Conservation (phyloP, 1,140 invertebrate species). For the Calliopsis andreniformis region DNA sequence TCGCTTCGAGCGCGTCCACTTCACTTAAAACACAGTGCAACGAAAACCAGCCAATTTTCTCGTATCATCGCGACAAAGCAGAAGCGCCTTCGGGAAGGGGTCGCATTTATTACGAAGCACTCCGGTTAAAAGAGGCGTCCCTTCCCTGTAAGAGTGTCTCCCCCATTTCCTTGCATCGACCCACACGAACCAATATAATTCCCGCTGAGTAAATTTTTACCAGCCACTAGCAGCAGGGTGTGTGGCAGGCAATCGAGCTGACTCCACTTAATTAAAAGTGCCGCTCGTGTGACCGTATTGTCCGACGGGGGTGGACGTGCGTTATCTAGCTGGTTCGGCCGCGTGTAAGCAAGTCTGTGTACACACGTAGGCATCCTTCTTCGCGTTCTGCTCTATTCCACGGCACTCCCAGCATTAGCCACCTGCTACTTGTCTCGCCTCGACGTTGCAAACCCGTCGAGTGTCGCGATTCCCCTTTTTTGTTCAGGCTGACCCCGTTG, state of each 20-base stretch:
- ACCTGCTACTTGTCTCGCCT: constrained; percentile 71
- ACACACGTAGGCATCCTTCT: constrained; percentile 54
- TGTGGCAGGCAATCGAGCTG: constrained; percentile 56
- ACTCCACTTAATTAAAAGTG: constrained; percentile 75
- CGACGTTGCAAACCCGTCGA: constrained; percentile 26
- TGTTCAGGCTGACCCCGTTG: constrained; percentile 40
- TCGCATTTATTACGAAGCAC: constrained; percentile 23
- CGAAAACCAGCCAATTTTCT: not conserved
- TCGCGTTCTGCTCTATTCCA: not conserved
- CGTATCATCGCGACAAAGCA: constrained; percentile 15
- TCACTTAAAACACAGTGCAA: not conserved
- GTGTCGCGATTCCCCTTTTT: constrained; percentile 17
- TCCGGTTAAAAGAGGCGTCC: not conserved
- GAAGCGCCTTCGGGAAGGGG: not conserved
- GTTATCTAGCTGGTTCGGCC: constrained; percentile 71
- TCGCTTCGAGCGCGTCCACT: not conserved
- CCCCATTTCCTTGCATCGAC: not conserved
- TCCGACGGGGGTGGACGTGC: constrained; percentile 69
- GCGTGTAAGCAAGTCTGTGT: constrained; percentile 64
- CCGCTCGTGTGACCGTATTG: constrained; percentile 64
- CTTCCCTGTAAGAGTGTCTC: not conserved
- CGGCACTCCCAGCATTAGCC: constrained; percentile 67
- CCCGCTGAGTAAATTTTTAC: constrained; percentile 54
- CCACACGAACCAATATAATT: constrained; percentile 52
- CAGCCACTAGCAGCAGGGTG: not conserved